Evolutionary conservation across 2,797 vertebrate genomes (phyloP).

Genomic region (Gymnocypris eckloni): DNA sequence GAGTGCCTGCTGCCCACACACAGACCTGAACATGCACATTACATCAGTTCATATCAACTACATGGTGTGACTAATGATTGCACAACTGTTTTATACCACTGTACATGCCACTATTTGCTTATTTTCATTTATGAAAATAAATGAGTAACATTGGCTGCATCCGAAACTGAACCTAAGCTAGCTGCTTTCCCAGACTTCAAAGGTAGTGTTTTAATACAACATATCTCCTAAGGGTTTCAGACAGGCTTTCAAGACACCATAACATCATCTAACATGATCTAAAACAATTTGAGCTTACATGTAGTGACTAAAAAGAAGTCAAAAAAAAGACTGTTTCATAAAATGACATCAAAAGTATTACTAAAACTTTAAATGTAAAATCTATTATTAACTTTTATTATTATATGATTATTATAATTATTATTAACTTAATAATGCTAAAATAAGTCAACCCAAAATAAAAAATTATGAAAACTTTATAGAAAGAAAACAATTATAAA

Average conservation of each 20-base stretch:
- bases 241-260: not conserved
- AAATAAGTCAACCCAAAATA: not conserved
- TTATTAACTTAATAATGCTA: not conserved
- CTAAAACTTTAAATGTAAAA: too few species aligned
- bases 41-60: conserved; percentile 34
- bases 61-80: conserved; percentile 41
- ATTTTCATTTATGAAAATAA: conserved; percentile 1
- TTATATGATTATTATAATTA: too few species aligned
- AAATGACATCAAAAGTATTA: too few species aligned
- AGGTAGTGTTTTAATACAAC: not conserved
- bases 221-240: conserved; percentile 9
- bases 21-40: conserved; percentile 43
- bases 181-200: conserved; percentile 5
- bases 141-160: not conserved
- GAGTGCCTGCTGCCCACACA: conserved; percentile 39
- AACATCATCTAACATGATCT: not conserved
- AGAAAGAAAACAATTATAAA: not conserved
- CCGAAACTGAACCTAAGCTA: not conserved
- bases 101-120: not conserved
- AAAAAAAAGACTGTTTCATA: too few species aligned
- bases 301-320: not conserved
- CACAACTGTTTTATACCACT: conserved; percentile 23
- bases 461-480: not conserved
- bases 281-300: not conserved
- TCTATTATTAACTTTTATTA: too few species aligned